Conservation (phyloP, 2,888 invertebrate genomes). For the Callinectes sapidus region DNA sequence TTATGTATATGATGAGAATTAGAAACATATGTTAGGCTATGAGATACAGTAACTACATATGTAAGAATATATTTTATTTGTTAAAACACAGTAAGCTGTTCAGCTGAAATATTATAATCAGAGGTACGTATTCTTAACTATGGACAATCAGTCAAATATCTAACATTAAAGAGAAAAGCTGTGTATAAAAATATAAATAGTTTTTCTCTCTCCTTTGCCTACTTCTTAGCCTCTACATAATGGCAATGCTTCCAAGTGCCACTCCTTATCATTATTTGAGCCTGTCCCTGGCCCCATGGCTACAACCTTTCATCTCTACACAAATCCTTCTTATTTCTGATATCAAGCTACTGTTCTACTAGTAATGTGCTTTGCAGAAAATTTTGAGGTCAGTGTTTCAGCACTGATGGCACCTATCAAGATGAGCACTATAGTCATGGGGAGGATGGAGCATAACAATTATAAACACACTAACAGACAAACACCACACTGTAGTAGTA, state of each 20-base stretch:
- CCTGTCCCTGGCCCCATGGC: slow-evolving; percentile 51
- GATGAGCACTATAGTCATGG: slow-evolving; percentile 16
- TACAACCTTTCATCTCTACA: slow-evolving; percentile 29
- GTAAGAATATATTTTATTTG: slow-evolving; percentile 11
- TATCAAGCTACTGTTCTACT: slow-evolving; percentile 1
- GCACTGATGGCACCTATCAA: slow-evolving; percentile 18
- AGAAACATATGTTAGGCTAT: slow-evolving; percentile 15
- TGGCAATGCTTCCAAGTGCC: slow-evolving; percentile 57
- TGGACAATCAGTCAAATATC: slow-evolving; percentile 55
- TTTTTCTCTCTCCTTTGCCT: slow-evolving; percentile 67
- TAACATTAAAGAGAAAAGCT: slow-evolving; percentile 44
- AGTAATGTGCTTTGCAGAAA: neutral
- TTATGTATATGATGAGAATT: neutral
- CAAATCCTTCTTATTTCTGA: neutral
- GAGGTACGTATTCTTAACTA: slow-evolving; percentile 35
- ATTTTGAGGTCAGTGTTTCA: neutral
- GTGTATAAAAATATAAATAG: slow-evolving; percentile 70
- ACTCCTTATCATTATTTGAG: slow-evolving; percentile 68
- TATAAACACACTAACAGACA: slow-evolving; percentile 54
- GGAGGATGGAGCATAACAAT: slow-evolving; percentile 51
- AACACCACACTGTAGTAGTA: slow-evolving; percentile 42
- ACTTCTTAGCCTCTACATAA: slow-evolving; percentile 65
- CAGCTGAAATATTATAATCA: slow-evolving; percentile 10
- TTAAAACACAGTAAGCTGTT: neutral
- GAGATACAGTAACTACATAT: slow-evolving; percentile 5